phyloP scores from a whole-genome alignment of 37 sponge, comb jelly and placozoan genomes.

The Beroe ovata region DNA sequence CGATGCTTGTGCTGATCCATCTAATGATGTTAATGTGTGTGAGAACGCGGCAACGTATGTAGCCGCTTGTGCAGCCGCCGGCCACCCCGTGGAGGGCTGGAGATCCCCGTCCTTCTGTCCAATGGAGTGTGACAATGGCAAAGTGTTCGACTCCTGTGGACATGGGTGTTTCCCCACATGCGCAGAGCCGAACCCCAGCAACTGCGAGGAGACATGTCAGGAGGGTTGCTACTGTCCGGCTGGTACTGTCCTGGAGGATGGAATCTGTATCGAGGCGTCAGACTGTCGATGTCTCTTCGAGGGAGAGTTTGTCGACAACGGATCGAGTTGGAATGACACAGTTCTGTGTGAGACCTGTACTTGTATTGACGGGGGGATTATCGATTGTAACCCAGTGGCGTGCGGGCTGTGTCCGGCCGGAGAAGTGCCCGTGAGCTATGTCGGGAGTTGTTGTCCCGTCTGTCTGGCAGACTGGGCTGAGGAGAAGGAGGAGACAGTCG shows the following conservation, averaged over 20 bases:
- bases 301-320: slow-evolving; percentile 49
- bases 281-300: slow-evolving; percentile 54
- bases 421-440: not conserved
- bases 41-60: slow-evolving; percentile 13
- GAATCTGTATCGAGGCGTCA: not conserved
- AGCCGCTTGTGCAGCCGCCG: not conserved
- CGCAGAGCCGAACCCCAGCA: slow-evolving; percentile 7
- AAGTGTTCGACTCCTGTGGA: slow-evolving; percentile 16
- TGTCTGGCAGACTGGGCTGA: slow-evolving; percentile 64
- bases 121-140: not conserved
- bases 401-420: slow-evolving; percentile 25
- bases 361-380: not conserved
- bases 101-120: slow-evolving; percentile 55
- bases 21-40: slow-evolving; percentile 38
- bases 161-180: slow-evolving; percentile 35
- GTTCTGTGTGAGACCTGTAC: slow-evolving; percentile 42
- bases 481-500: slow-evolving; percentile 39
- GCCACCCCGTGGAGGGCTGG: slow-evolving; percentile 49
- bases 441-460: slow-evolving; percentile 26
- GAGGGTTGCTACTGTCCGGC: slow-evolving; percentile 53
- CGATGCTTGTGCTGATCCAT: not conserved
- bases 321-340: slow-evolving; percentile 41
- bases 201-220: slow-evolving; percentile 16
- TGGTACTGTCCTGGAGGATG: slow-evolving; percentile 43
- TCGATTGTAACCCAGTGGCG: slow-evolving; percentile 27